phyloP scores from a whole-genome alignment of 2,113 vertebrate genomes.

The Chrysochloris asiatica region DNA sequence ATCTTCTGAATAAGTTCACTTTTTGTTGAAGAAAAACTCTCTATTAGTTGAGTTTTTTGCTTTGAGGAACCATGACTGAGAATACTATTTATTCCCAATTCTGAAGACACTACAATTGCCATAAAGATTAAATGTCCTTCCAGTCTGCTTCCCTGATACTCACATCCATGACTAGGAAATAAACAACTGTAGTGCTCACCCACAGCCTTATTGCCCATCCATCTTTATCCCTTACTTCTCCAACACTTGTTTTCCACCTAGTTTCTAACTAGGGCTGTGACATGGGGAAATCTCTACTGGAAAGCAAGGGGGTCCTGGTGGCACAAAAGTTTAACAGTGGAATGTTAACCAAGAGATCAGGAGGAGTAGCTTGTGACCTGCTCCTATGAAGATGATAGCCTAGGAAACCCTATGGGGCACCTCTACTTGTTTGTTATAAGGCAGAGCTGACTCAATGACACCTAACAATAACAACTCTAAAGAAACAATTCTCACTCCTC shows the following conservation, averaged over 20 bases:
- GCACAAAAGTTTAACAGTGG: not conserved
- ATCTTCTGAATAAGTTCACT: not conserved
- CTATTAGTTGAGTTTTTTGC: not conserved
- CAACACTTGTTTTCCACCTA: too few species aligned
- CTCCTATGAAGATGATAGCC: not conserved
- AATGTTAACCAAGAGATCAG: not conserved
- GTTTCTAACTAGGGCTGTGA: too few species aligned
- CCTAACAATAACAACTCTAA: not conserved
- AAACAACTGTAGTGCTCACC: too few species aligned
- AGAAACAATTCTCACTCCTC: not conserved
- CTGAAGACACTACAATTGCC: not conserved
- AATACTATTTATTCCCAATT: not conserved
- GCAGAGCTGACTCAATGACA: not conserved
- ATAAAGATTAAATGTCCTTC: not conserved
- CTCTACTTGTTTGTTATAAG: not conserved
- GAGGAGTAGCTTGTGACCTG: not conserved
- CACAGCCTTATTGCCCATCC: not conserved
- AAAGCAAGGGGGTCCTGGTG: not conserved
- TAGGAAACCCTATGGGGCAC: not conserved
- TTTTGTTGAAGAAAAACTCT: not conserved
- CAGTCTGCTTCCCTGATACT: too few species aligned
- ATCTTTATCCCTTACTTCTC: not conserved
- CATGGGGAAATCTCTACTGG: not conserved
- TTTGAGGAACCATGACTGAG: not conserved
- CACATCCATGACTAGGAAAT: not conserved